phyloP scores from a whole-genome alignment of 1,140 invertebrate genomes.

The Patella vulgata region DNA sequence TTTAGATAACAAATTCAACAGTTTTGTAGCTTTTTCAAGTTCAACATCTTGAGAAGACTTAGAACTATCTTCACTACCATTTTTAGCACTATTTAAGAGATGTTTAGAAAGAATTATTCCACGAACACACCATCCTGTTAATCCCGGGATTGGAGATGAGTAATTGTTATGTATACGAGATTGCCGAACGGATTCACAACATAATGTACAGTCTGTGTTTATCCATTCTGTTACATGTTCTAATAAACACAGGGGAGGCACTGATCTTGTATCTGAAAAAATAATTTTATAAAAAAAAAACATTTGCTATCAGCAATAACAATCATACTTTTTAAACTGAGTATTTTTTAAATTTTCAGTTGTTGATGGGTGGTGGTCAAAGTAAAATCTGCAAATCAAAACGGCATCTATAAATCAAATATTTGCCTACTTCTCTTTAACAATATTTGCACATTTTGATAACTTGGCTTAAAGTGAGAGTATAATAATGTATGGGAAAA shows the following conservation, averaged over 20 bases:
- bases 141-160: conserved; percentile 52
- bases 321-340: not conserved
- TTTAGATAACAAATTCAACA: conserved; percentile 35
- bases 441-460: too few relatives aligned
- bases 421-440: too few relatives aligned
- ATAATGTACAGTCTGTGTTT: conserved; percentile 51
- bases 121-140: conserved; percentile 56
- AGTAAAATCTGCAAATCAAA: not conserved
- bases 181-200: conserved; percentile 56
- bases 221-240: conserved; percentile 58
- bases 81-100: conserved; percentile 15
- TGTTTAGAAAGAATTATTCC: conserved; percentile 46
- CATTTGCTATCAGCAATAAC: not conserved
- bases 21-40: not conserved
- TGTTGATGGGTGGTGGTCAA: not conserved
- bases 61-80: not conserved
- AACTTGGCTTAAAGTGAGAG: too few relatives aligned
- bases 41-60: not conserved
- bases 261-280: conserved; percentile 41
- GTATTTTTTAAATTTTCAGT: not conserved
- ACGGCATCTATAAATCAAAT: too few relatives aligned
- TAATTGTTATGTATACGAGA: conserved; percentile 52
- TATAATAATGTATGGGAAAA: too few relatives aligned
- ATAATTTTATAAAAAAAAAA: not conserved
- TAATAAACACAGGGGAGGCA: conserved; percentile 47